phyloP scores from a whole-genome alignment of 2,888 invertebrate genomes.

The Drosophila merina region DNA sequence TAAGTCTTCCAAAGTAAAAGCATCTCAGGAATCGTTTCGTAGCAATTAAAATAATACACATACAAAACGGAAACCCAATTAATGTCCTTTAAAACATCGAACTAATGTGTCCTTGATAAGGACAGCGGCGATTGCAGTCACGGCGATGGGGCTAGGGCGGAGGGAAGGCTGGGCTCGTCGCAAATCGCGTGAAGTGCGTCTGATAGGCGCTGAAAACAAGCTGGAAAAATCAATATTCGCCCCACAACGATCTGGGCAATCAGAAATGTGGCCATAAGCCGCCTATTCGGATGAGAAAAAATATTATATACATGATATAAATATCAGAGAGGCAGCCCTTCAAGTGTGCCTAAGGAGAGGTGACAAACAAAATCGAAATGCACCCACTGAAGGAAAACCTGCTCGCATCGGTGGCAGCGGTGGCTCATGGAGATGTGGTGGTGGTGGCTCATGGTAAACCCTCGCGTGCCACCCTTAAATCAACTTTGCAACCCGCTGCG shows the following conservation, averaged over 20 bases:
- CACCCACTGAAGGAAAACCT: slow-evolving; percentile 34
- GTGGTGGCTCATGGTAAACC: slow-evolving; percentile 33
- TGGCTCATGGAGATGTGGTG: slow-evolving; percentile 19
- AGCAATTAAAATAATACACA: slow-evolving; percentile 30
- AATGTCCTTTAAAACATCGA: not conserved
- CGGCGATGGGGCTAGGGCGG: slow-evolving; percentile 10
- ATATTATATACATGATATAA: slow-evolving; percentile 3
- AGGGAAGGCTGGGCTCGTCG: not conserved
- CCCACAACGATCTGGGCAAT: slow-evolving; percentile 12
- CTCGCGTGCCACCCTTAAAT: slow-evolving; percentile 28
- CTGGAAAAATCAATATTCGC: slow-evolving; percentile 68
- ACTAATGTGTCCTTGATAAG: slow-evolving; percentile 30
- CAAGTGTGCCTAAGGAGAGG: slow-evolving; percentile 52
- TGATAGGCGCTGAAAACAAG: slow-evolving; percentile 59
- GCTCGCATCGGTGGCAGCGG: slow-evolving; percentile 4
- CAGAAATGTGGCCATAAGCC: slow-evolving; percentile 4
- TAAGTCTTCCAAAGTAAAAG: slow-evolving; percentile 82
- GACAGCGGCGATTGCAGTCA: slow-evolving; percentile 5
- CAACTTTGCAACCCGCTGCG: slow-evolving; percentile 24
- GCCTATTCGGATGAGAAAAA: slow-evolving; percentile 13
- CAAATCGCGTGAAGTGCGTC: slow-evolving; percentile 2
- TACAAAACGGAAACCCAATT: not conserved
- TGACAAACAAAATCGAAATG: slow-evolving; percentile 31
- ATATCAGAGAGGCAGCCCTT: slow-evolving; percentile 45
- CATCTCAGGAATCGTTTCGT: slow-evolving; percentile 56